Conservation (phyloP, 2,113 vertebrate species). For the Melanocharis versteri region DNA sequence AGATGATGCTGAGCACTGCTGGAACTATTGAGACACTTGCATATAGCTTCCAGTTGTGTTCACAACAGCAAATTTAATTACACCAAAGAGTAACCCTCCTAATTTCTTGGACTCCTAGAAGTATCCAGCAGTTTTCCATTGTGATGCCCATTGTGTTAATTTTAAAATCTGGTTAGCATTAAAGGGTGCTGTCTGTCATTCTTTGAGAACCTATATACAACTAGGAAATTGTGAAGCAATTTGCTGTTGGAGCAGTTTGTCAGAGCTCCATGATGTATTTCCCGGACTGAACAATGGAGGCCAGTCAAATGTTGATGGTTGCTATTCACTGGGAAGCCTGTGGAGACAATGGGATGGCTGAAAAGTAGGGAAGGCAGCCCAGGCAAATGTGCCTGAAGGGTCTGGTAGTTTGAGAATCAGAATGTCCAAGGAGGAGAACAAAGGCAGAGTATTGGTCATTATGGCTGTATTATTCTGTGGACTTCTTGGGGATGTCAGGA, state of each 20-base stretch:
- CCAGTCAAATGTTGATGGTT: not conserved
- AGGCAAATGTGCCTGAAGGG: conserved; percentile 24
- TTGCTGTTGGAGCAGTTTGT: conserved; percentile 23
- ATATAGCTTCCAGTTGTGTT: conserved; percentile 37
- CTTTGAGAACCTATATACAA: conserved; percentile 13
- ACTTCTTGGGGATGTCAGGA: not conserved
- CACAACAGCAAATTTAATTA: conserved; percentile 38
- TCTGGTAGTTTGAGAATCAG: not conserved
- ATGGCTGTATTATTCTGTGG: not conserved
- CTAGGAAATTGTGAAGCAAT: conserved; percentile 4
- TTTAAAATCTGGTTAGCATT: conserved; percentile 48
- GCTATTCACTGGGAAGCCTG: not conserved
- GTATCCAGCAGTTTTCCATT: conserved; percentile 37
- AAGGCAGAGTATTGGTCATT: conserved; percentile 19
- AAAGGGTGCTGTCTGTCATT: conserved; percentile 3
- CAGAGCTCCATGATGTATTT: conserved; percentile 29
- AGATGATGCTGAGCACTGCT: not conserved
- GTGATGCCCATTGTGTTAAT: conserved; percentile 14
- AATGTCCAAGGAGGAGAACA: conserved; percentile 13
- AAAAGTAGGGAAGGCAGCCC: not conserved
- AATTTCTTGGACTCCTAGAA: conserved; percentile 16
- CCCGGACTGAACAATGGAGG: conserved; percentile 39
- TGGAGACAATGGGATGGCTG: conserved; percentile 48
- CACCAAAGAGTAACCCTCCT: not conserved
- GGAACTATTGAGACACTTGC: conserved; percentile 2